A percentile compares a stretch with the other conserved stretches of the same genome.
phyloP scores from a whole-genome alignment of 2,888 invertebrate species.

The Ditula angustiorana region DNA sequence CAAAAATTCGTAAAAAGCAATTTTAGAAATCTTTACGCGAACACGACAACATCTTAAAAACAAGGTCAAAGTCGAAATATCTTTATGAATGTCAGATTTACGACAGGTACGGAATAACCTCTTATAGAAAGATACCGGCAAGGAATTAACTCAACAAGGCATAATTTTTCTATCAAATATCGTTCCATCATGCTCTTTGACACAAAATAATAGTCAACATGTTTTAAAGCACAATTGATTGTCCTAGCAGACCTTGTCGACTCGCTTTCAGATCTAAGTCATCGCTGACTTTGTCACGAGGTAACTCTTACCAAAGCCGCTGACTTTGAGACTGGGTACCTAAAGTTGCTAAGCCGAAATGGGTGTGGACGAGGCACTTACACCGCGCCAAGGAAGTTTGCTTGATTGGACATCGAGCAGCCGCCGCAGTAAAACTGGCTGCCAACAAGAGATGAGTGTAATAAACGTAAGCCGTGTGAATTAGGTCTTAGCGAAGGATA shows the following conservation, averaged over 20 bases:
- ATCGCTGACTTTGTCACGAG: background rate
- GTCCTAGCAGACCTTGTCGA: background rate
- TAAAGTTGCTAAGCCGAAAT: slow-evolving; percentile 18
- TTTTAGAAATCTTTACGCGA: too few relatives aligned
- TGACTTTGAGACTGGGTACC: background rate
- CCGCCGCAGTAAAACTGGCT: slow-evolving; percentile 33
- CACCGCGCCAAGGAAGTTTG: slow-evolving; percentile 23
- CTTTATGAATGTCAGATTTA: too few relatives aligned
- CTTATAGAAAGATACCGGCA: too few relatives aligned
- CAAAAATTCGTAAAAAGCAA: too few relatives aligned
- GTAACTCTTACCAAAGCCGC: background rate
- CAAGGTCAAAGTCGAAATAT: too few relatives aligned
- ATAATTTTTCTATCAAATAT: too few relatives aligned
- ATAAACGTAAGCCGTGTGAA: slow-evolving; percentile 36
- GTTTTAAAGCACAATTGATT: background rate
- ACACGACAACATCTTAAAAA: too few relatives aligned
- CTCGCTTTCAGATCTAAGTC: background rate
- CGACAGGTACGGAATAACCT: too few relatives aligned
- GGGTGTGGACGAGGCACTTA: slow-evolving; percentile 19
- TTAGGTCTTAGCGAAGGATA: slow-evolving; percentile 8
- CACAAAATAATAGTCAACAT: too few relatives aligned
- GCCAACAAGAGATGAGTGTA: slow-evolving; percentile 36
- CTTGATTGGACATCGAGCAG: slow-evolving; percentile 38
- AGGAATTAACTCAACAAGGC: too few relatives aligned
- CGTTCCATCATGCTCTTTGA: too few relatives aligned